phyloP scores from a whole-genome alignment of 2,797 vertebrate species.

The Enteromius unitaeniatus region DNA sequence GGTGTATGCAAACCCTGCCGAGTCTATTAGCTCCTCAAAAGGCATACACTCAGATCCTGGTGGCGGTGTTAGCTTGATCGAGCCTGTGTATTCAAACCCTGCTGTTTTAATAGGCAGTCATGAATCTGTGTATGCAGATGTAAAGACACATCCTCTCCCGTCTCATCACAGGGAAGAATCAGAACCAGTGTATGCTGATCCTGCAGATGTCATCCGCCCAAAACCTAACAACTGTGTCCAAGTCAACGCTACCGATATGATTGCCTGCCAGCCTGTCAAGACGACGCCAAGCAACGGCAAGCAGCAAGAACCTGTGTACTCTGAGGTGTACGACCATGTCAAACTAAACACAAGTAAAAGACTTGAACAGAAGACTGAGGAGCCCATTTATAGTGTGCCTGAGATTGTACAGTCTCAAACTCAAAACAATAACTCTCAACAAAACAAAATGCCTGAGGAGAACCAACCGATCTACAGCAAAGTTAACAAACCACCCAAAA shows the following conservation, averaged over 20 bases:
- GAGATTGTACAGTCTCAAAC: background rate
- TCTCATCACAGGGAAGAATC: slow-evolving; percentile 7
- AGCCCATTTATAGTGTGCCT: slow-evolving; percentile 58
- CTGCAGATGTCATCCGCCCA: slow-evolving; percentile 60
- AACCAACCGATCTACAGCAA: slow-evolving; percentile 55
- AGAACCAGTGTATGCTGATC: slow-evolving; percentile 73
- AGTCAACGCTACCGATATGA: slow-evolving; percentile 4
- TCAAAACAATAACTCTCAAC: slow-evolving; percentile 8
- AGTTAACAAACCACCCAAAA: slow-evolving; percentile 56
- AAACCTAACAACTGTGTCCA: slow-evolving; percentile 13
- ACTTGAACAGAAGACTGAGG: slow-evolving; percentile 33
- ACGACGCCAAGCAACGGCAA: background rate
- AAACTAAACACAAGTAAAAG: slow-evolving; percentile 4
- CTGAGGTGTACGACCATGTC: slow-evolving; percentile 51
- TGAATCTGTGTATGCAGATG: slow-evolving; percentile 39
- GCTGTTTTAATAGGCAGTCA: slow-evolving; percentile 36
- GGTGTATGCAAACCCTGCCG: slow-evolving; percentile 13
- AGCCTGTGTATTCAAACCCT: slow-evolving; percentile 53
- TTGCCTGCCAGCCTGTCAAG: background rate
- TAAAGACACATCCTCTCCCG: slow-evolving; percentile 66
- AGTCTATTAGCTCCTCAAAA: slow-evolving; percentile 3
- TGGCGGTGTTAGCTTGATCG: slow-evolving; percentile 23
- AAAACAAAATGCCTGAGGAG: slow-evolving; percentile 31
- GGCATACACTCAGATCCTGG: slow-evolving; percentile 9
- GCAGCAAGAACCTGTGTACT: slow-evolving; percentile 53